These are phyloP conservation scores for Anarrhichthys ocellatus DNA, from an alignment of 2,113 vertebrate species.

Conservation along the genomic window DNA sequence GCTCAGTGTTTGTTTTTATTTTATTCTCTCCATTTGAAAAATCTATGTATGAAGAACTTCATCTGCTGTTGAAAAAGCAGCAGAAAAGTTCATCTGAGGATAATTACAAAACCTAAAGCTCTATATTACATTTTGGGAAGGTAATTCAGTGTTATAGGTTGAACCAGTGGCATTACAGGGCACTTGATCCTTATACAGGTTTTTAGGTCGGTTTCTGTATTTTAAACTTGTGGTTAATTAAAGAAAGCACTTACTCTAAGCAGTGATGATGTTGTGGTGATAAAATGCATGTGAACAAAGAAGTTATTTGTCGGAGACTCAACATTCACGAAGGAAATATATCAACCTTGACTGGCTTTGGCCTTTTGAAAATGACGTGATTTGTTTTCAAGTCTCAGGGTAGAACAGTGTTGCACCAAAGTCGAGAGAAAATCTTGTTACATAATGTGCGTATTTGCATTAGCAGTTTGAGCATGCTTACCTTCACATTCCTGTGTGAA, in stretches of 20 bases:
- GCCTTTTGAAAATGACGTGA: not conserved
- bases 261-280: not conserved
- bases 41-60: not conserved
- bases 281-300: not conserved
- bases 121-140: not conserved
- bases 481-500: constrained; percentile 4
- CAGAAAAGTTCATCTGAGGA: constrained; percentile 23
- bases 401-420: not conserved
- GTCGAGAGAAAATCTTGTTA: not conserved
- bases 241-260: not conserved
- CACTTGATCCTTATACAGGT: not conserved
- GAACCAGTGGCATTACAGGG: not conserved
- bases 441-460: not conserved
- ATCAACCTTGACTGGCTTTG: not conserved
- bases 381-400: not conserved
- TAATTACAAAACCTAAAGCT: constrained; percentile 11
- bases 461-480: not conserved
- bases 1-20: not conserved
- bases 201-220: not conserved
- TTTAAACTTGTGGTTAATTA: not conserved
- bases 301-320: not conserved
- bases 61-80: not conserved
- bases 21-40: not conserved
- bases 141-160: not conserved
- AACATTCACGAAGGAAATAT: not conserved